phyloP scores from a whole-genome alignment of 2,888 invertebrate species.

The Sinhomidia bicolor region DNA sequence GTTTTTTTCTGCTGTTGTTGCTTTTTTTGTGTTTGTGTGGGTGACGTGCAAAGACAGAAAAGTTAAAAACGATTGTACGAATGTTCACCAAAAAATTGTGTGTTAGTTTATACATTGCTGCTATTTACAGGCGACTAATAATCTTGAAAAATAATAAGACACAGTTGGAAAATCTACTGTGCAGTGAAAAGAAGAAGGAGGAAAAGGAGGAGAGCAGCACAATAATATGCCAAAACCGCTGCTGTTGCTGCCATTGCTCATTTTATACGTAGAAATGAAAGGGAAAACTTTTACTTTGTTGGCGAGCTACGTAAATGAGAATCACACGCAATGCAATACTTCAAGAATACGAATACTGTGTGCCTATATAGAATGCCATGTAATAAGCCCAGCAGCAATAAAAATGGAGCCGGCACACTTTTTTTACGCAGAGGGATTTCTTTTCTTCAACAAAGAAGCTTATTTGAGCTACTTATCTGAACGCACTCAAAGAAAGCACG shows the following conservation, averaged over 20 bases:
- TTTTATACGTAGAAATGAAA: neutral
- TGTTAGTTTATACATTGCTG: neutral
- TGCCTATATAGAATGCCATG: neutral
- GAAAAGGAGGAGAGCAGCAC: neutral
- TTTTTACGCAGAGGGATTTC: slow-evolving; percentile 25
- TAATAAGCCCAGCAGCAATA: slow-evolving; percentile 8
- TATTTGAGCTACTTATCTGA: slow-evolving; percentile 31
- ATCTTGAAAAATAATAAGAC: slow-evolving; percentile 39
- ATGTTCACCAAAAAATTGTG: neutral
- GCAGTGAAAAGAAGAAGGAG: neutral
- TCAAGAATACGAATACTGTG: neutral
- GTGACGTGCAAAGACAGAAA: neutral
- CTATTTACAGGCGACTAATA: neutral
- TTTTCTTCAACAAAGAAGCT: slow-evolving; percentile 31
- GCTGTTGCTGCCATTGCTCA: neutral
- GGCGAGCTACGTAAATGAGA: slow-evolving; percentile 20
- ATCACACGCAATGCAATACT: slow-evolving; percentile 42
- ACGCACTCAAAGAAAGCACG: slow-evolving; percentile 24
- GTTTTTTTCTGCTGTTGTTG: neutral
- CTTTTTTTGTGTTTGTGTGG: neutral
- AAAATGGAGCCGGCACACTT: slow-evolving; percentile 27
- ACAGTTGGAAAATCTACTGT: slow-evolving; percentile 27
- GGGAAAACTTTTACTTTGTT: neutral
- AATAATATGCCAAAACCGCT: neutral
- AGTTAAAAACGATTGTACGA: neutral